A percentile compares a stretch with the other conserved stretches of the same genome.
These are phyloP conservation scores for Oenanthe oenanthe DNA, from an alignment of 2,113 vertebrate genomes.

Conservation along the genomic window DNA sequence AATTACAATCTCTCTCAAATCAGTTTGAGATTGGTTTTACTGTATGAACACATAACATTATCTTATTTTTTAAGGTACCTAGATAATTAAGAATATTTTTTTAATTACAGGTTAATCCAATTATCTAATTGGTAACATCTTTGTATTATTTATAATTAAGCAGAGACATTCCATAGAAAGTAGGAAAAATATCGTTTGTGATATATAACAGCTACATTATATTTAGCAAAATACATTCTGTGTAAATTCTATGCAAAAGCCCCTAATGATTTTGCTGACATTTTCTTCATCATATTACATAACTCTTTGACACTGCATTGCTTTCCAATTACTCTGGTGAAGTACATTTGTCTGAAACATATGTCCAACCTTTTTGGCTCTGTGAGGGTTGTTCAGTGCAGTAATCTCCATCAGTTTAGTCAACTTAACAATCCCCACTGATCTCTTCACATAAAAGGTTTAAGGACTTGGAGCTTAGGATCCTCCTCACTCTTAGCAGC, in stretches of 20 bases:
- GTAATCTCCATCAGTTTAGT: constrained; percentile 24
- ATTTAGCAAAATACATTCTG: neutral
- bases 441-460: constrained; percentile 39
- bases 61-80: neutral
- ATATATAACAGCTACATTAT: neutral
- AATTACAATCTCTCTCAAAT: neutral
- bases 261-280: neutral
- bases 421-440: constrained; percentile 7
- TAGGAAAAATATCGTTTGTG: neutral
- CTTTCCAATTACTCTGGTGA: neutral
- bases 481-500: neutral
- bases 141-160: neutral
- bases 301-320: neutral
- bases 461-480: constrained; percentile 25
- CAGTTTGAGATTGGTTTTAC: neutral
- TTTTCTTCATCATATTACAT: neutral
- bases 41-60: neutral
- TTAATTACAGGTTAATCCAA: neutral
- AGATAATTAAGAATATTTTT: neutral
- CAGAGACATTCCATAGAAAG: neutral
- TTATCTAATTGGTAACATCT: neutral
- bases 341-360: constrained; percentile 7
- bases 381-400: neutral
- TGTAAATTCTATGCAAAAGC: neutral
- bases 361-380: constrained; percentile 1